Base-by-base conservation (phyloP, 2,888 invertebrate species). In the Acrobasis consociella region DNA sequence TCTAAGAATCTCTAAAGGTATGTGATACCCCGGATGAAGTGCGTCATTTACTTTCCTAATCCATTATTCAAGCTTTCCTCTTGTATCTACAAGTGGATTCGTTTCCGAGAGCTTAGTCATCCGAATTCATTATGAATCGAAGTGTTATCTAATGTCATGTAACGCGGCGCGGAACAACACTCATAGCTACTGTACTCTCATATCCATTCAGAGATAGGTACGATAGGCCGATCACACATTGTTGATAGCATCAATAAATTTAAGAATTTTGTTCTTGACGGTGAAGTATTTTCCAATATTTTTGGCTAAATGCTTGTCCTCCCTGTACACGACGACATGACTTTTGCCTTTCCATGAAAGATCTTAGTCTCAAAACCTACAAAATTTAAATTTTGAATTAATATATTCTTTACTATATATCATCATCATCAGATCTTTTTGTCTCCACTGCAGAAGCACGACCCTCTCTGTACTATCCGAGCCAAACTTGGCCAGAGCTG, bases 121-220 rank as follows among this genome's bases (percentile, higher is more conserved):
- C 11, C 17, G 22, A 56, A 56, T 39, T 39, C 42, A 56, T 56
- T 17, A 39, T 38, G 31, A 39, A 16, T 55, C 55, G 13, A 13
- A 46, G n/a, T 16, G 55, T 55, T 55, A 55, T 55, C 39, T 55
- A 55, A 55, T 39, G 16, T 2, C 39, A 39, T 38, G 55, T 39
- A 39, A 10, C 52, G 13, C 15, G 49, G 31, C 9, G 17, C 9
- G 59, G 37, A 22, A 49, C 59, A 22, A 52, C 31, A 37, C 52
- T 9, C 31, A 58, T 49, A 58, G 17, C 49, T 9, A 58, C 53
- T 31, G 31, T 31, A 31, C 37, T 58, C 58, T 58, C 22, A 11
- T 52, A 5, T 15, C 58, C 58, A 58, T 49, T 58, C 58, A 49
- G 46, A 46, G 46, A 46, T 53, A 53, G 53, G 15, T 53, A 37